These are phyloP conservation scores for Pluvianellus socialis DNA, from an alignment of 2,113 vertebrate genomes.

Conservation along the genomic window DNA sequence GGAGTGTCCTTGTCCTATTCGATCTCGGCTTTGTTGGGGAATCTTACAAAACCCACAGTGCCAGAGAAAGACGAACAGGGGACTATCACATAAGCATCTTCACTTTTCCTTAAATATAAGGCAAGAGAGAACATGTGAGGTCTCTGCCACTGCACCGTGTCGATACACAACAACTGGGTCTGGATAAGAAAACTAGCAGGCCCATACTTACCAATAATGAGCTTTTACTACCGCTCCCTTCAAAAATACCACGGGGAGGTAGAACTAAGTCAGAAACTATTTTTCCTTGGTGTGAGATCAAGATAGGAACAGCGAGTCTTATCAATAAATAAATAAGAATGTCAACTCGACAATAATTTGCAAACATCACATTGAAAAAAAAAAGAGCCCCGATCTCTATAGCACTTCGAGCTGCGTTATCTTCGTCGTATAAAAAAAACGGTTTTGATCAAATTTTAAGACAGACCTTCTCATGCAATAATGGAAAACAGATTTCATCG, in stretches of 20 bases:
- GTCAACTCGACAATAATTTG: neutral
- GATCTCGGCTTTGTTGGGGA: neutral
- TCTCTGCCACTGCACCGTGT: neutral
- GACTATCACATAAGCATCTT: neutral
- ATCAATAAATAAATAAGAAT: neutral
- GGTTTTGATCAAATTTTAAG: neutral
- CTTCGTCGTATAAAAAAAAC: neutral
- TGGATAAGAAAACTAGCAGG: neutral
- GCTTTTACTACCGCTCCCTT: neutral
- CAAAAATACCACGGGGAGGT: neutral
- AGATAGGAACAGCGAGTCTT: neutral
- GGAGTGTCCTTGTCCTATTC: neutral
- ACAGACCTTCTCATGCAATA: neutral
- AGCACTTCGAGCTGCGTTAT: neutral
- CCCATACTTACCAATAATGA: accelerated
- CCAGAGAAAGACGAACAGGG: neutral
- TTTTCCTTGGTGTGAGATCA: neutral
- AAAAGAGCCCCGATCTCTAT: neutral
- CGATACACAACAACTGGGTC: neutral
- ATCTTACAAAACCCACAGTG: neutral
- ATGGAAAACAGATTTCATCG: neutral
- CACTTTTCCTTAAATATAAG: neutral
- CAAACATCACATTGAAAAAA: neutral
- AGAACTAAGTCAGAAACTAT: neutral
- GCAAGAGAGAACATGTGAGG: neutral